Percentiles rank a stretch among this genome's conserved stretches.
These are phyloP conservation scores for Antrozous pallidus DNA, from an alignment of 2,797 vertebrate genomes.

Conservation along the genomic window DNA sequence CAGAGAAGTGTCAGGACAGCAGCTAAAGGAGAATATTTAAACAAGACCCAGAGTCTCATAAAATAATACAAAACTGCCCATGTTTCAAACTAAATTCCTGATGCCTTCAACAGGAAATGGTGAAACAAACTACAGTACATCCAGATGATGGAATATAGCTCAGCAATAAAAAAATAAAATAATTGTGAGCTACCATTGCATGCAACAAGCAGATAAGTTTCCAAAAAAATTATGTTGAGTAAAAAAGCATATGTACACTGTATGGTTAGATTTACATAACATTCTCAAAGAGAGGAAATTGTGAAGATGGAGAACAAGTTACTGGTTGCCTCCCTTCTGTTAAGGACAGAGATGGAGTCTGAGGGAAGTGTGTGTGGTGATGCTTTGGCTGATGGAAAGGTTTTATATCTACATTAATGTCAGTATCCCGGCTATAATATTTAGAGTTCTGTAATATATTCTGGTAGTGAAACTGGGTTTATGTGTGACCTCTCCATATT, in stretches of 20 bases:
- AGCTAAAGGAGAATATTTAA: background rate
- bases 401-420: background rate
- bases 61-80: background rate
- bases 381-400: background rate
- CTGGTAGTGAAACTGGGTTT: background rate
- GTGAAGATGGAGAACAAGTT: background rate
- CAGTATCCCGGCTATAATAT: background rate
- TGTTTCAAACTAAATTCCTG: background rate
- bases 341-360: background rate
- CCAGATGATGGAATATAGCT: background rate
- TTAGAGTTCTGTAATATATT: background rate
- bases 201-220: background rate
- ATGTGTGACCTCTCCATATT: background rate
- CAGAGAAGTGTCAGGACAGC: background rate
- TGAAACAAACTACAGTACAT: background rate
- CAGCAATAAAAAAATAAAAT: background rate
- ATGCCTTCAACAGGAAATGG: background rate
- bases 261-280: background rate
- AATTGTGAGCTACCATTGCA: background rate
- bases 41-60: background rate
- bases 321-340: no score
- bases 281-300: background rate
- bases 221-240: background rate
- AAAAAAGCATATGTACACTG: background rate
- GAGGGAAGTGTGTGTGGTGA: background rate